These are phyloP conservation scores for Junonia oenone DNA, from an alignment of 2,888 invertebrate species.

Conservation along the genomic window DNA sequence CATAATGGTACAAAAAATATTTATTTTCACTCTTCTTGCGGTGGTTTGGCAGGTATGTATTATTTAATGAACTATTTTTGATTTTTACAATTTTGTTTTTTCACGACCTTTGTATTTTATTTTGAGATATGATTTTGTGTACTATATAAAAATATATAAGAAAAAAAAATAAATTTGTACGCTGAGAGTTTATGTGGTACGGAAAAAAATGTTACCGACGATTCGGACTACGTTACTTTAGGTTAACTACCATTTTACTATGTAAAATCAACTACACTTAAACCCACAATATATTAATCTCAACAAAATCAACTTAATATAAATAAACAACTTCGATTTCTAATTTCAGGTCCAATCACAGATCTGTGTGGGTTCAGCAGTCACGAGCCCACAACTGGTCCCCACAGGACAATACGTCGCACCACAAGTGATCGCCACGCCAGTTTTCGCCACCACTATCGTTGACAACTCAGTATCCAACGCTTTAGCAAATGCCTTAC, in stretches of 20 bases:
- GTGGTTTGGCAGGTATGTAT: conserved; percentile 36
- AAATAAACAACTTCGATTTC: conserved; percentile 1
- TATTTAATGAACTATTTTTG: too few relatives aligned
- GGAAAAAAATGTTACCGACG: too few relatives aligned
- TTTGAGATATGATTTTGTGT: too few relatives aligned
- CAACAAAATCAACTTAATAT: too few relatives aligned
- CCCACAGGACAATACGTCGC: conserved; percentile 23
- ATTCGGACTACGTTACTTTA: too few relatives aligned
- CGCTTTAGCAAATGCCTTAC: conserved; percentile 53
- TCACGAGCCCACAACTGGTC: conserved; percentile 20
- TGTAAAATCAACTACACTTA: too few relatives aligned
- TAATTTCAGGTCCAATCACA: conserved; percentile 32
- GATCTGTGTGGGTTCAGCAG: conserved; percentile 23
- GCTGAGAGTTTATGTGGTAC: too few relatives aligned
- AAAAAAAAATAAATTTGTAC: too few relatives aligned
- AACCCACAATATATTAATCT: too few relatives aligned
- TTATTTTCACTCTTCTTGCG: conserved; percentile 23
- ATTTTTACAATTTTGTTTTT: not conserved
- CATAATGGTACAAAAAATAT: conserved; percentile 11
- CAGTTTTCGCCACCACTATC: conserved; percentile 41
- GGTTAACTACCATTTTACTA: too few relatives aligned
- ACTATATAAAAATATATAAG: too few relatives aligned
- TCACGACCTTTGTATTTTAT: not conserved
- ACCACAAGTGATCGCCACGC: conserved; percentile 29
- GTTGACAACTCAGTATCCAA: conserved; percentile 53